Evolutionary conservation across 1,140 invertebrate species (phyloP).

Genomic region (Brevipalpus yothersi): DNA sequence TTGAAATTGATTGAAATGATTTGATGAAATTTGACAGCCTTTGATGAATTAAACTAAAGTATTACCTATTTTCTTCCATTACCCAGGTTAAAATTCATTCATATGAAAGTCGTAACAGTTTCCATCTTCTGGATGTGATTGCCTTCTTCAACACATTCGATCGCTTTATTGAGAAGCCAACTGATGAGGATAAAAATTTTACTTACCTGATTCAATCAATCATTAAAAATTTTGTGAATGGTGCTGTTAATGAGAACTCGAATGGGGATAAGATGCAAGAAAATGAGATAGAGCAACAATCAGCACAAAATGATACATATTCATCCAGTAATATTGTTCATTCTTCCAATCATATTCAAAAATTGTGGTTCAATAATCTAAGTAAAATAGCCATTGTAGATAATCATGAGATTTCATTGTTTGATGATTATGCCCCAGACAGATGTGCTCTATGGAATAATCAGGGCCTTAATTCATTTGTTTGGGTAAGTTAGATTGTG

Average conservation of each 20-base stretch:
- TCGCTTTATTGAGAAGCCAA: constrained; percentile 5
- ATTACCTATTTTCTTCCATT: not conserved
- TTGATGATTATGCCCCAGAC: not conserved
- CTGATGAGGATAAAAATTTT: constrained; percentile 7
- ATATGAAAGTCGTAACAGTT: constrained; percentile 10
- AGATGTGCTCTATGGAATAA: constrained; percentile 1
- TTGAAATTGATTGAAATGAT: not conserved
- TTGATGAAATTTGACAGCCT: not conserved
- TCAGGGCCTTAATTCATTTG: not conserved
- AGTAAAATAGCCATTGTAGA: not conserved
- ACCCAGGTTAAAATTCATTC: constrained; percentile 9
- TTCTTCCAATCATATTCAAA: too few relatives aligned
- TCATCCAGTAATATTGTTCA: not conserved
- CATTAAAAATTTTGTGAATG: constrained; percentile 7
- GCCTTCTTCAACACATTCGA: constrained; percentile 11
- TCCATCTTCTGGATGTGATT: constrained; percentile 12
- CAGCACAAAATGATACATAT: not conserved
- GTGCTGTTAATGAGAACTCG: not conserved
- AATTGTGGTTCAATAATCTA: too few relatives aligned
- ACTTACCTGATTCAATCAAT: constrained; percentile 7
- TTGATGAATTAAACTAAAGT: not conserved
- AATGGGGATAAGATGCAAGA: not conserved
- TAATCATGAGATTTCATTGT: not conserved
- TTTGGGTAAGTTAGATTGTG: not conserved
- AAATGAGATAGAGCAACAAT: not conserved